These are phyloP conservation scores for Pelodytes ibericus DNA, from an alignment of 2,797 vertebrate genomes.

Conservation along the genomic window DNA sequence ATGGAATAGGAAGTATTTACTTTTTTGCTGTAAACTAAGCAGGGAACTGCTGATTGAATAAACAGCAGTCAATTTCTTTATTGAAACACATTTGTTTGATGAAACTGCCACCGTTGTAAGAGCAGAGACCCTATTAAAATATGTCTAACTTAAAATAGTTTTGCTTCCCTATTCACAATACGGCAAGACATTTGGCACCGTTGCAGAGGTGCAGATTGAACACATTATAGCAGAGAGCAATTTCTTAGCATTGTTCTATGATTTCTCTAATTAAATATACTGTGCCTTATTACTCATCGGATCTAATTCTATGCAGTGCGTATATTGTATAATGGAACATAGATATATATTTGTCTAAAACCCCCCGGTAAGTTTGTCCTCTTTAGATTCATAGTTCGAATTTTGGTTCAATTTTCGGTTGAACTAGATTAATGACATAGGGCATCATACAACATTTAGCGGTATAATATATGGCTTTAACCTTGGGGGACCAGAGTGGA, in stretches of 20 bases:
- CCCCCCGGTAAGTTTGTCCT: background rate
- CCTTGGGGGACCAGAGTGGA: constrained; percentile 4
- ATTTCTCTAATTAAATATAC: constrained; percentile 14
- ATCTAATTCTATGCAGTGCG: constrained; percentile 12
- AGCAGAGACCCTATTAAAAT: too few relatives aligned
- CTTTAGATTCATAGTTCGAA: background rate
- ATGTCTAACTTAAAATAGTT: too few relatives aligned
- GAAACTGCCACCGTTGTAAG: constrained; percentile 6
- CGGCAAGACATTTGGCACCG: too few relatives aligned
- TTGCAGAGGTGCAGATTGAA: constrained; percentile 24
- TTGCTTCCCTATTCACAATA: too few relatives aligned
- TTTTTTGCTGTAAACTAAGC: too few relatives aligned
- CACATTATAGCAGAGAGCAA: constrained; percentile 39
- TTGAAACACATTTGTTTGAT: constrained; percentile 22
- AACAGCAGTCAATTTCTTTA: constrained; percentile 5
- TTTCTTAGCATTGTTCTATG: constrained; percentile 14
- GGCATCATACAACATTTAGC: constrained; percentile 18
- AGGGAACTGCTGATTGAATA: constrained; percentile 1
- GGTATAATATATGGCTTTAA: constrained; percentile 26
- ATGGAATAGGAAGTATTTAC: too few relatives aligned
- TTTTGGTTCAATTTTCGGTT: background rate
- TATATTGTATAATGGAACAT: too few relatives aligned
- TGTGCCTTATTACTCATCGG: constrained; percentile 6
- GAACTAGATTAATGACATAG: constrained; percentile 15
- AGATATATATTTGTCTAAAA: background rate